phyloP scores from a whole-genome alignment of 2,888 invertebrate species.

The Terebella lapidaria region DNA sequence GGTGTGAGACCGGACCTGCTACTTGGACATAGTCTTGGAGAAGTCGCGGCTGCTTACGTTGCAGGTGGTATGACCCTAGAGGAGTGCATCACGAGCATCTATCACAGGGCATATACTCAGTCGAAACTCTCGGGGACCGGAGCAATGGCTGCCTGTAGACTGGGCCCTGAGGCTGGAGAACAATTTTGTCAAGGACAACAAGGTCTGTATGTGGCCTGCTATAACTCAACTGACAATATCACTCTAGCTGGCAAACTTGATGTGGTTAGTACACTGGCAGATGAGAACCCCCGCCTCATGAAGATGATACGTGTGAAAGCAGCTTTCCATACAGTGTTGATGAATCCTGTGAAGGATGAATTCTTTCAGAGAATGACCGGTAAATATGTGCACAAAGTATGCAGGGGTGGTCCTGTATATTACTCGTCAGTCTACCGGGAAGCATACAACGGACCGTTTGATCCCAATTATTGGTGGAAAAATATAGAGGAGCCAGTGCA shows the following conservation, averaged over 20 bases:
- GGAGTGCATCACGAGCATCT: conserved; percentile 10
- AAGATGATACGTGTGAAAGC: conserved; percentile 16
- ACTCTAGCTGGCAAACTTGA: conserved; percentile 17
- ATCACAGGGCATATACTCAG: conserved; percentile 9
- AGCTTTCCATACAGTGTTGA: conserved; percentile 17
- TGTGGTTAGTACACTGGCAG: conserved; percentile 8
- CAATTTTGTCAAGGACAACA: conserved; percentile 4
- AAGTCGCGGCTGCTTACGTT: conserved; percentile 14
- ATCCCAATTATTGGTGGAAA: conserved; percentile 11
- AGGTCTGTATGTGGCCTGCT: conserved; percentile 18
- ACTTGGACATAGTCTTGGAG: conserved; percentile 18
- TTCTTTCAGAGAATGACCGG: conserved; percentile 10
- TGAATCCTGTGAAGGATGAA: conserved; percentile 10
- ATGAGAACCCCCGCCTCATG: conserved; percentile 9
- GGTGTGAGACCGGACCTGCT: conserved; percentile 10
- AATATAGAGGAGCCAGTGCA: conserved; percentile 13
- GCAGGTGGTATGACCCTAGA: conserved; percentile 13
- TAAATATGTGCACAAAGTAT: conserved; percentile 1
- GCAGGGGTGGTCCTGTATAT: not conserved
- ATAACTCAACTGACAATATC: conserved; percentile 14
- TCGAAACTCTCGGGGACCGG: conserved; percentile 14
- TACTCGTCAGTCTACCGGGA: conserved; percentile 5
- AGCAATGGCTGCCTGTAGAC: conserved; percentile 18
- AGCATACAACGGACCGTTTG: conserved; percentile 1
- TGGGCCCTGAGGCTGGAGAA: conserved; percentile 10